These are phyloP conservation scores for Epinephelus moara DNA, from an alignment of 2,113 vertebrate genomes.

Conservation along the genomic window DNA sequence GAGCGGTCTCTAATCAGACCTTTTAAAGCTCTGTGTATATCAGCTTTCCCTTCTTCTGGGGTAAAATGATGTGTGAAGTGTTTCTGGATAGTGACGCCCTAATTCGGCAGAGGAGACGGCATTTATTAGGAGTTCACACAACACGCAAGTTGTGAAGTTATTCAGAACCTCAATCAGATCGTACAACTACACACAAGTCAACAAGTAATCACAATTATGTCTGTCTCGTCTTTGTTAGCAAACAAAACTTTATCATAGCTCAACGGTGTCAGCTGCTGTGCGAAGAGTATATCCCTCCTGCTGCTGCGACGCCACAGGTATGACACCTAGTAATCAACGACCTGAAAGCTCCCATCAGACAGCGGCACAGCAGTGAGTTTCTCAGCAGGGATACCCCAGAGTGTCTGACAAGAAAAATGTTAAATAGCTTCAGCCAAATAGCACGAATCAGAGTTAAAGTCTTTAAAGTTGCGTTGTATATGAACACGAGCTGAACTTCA, in stretches of 20 bases:
- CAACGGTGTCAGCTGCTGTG: background rate
- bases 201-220: background rate
- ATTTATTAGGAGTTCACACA: background rate
- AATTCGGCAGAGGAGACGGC: background rate
- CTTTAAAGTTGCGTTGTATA: background rate
- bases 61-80: conserved; percentile 3
- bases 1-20: background rate
- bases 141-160: background rate
- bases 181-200: background rate
- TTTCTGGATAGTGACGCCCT: background rate
- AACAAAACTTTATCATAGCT: conserved; percentile 45
- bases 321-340: conserved; percentile 56
- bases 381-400: conserved; percentile 34
- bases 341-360: conserved; percentile 53
- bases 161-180: background rate
- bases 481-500: conserved; percentile 7
- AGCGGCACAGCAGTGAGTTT: conserved; percentile 33
- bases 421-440: conserved; percentile 26
- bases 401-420: conserved; percentile 30
- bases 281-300: conserved; percentile 18
- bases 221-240: conserved; percentile 29
- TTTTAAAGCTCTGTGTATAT: conserved; percentile 4
- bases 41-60: background rate
- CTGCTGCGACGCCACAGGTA: conserved; percentile 38
- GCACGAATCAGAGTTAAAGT: background rate